Percentiles rank a stretch among this genome's conserved stretches.
phyloP scores from a whole-genome alignment of 2,113 vertebrate species.

The Butorides virescens region DNA sequence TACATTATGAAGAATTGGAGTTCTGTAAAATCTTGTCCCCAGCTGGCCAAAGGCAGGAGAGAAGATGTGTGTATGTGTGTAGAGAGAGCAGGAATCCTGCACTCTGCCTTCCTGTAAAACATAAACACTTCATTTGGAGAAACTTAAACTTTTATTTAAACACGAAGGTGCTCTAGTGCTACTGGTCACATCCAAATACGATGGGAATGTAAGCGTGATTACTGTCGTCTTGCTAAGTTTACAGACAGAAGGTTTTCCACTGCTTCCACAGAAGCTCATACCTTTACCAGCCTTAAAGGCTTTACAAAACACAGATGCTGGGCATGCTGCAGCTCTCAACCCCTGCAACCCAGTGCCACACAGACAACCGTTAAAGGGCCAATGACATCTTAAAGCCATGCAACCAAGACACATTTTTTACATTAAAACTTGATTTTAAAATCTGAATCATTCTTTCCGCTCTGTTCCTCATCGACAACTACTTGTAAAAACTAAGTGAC shows the following conservation, averaged over 20 bases:
- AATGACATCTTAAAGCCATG: neutral
- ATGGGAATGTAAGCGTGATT: neutral
- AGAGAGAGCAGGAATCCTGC: neutral
- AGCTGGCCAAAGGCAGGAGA: neutral
- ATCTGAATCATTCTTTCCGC: neutral
- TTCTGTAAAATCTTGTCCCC: neutral
- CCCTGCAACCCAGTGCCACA: neutral
- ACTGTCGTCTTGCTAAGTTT: neutral
- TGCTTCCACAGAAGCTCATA: neutral
- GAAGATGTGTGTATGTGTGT: neutral
- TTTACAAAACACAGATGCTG: neutral
- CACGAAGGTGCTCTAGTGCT: neutral
- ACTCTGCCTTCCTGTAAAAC: neutral
- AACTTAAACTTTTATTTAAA: conserved; percentile 16
- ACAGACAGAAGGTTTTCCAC: neutral
- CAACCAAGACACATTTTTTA: neutral
- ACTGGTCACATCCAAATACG: neutral
- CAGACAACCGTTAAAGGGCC: neutral
- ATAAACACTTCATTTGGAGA: neutral
- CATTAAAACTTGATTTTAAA: neutral
- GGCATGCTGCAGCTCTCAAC: neutral
- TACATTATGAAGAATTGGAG: neutral
- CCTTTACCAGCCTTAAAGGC: neutral
- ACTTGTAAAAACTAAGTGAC: neutral
- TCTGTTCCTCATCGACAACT: neutral